phyloP scores from a whole-genome alignment of 2,113 vertebrate species.

The Tympanuchus pallidicinctus region DNA sequence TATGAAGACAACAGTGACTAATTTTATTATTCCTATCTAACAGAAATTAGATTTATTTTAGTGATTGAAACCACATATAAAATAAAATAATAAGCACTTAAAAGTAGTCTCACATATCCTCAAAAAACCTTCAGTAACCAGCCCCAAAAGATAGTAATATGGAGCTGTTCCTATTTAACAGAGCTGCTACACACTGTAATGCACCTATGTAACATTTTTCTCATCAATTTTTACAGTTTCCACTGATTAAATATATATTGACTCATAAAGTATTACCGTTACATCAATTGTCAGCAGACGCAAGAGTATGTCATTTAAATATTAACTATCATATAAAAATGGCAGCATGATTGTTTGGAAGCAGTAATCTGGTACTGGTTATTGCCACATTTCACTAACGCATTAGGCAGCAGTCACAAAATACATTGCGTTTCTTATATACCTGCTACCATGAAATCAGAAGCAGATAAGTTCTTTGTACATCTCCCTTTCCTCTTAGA shows the following conservation, averaged over 20 bases:
- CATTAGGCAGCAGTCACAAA: constrained; percentile 68
- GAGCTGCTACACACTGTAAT: constrained; percentile 49
- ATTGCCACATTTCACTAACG: constrained; percentile 75
- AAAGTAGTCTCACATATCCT: not conserved
- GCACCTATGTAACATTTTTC: constrained; percentile 80
- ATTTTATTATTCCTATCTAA: constrained; percentile 74
- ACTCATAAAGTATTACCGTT: constrained; percentile 92
- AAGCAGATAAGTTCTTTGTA: constrained; percentile 42
- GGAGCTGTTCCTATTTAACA: constrained; percentile 58
- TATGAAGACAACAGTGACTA: constrained; percentile 71
- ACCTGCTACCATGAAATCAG: constrained; percentile 33
- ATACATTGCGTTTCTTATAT: constrained; percentile 32
- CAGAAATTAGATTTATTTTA: constrained; percentile 63
- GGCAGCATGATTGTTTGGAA: constrained; percentile 91
- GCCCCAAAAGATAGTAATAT: constrained; percentile 41
- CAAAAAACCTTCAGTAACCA: not conserved
- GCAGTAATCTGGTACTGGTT: constrained; percentile 81
- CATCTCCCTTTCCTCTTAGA: constrained; percentile 19
- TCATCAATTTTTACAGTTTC: constrained; percentile 91
- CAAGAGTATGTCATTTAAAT: constrained; percentile 89
- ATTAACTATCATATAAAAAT: constrained; percentile 95
- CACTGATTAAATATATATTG: constrained; percentile 93
- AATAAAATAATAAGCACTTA: not conserved
- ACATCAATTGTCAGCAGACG: constrained; percentile 90
- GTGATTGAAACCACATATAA: not conserved